Evolutionary conservation across 2,888 invertebrate genomes (phyloP).

Genomic region (Nephrotoma guestfalica): DNA sequence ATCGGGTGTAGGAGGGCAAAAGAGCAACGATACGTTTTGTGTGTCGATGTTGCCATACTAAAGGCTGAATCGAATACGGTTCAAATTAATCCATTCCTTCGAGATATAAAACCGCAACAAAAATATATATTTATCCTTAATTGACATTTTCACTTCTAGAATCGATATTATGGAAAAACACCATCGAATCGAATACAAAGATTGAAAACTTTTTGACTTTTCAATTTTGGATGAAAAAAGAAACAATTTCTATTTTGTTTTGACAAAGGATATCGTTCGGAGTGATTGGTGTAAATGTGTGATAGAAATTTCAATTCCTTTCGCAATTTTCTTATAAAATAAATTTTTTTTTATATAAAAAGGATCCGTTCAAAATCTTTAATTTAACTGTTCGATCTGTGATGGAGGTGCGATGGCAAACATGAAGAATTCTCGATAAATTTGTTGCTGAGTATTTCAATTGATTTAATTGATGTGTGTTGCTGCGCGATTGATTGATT

Average conservation of each 20-base stretch:
- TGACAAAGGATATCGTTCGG: not conserved
- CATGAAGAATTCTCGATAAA: not conserved
- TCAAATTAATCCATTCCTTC: not conserved
- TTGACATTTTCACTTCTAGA: not conserved
- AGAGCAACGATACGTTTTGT: not conserved
- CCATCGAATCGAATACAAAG: not conserved
- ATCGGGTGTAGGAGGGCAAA: too few species aligned
- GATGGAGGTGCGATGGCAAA: not conserved
- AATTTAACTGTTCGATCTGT: not conserved
- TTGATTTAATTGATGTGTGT: not conserved
- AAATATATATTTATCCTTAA: not conserved
- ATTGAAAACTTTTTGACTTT: not conserved
- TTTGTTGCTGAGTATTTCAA: not conserved
- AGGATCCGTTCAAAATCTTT: not conserved
- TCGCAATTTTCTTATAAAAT: not conserved
- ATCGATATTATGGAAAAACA: not conserved
- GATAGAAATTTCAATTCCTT: not conserved
- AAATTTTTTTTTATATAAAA: not conserved
- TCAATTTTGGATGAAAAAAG: not conserved
- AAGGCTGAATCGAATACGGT: not conserved
- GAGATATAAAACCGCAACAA: not conserved
- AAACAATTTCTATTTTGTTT: not conserved
- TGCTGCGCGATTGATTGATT: not conserved
- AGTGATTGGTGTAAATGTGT: not conserved
- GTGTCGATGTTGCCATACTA: not conserved